These are phyloP conservation scores for Diachasmimorpha longicaudata DNA, from an alignment of 1,140 invertebrate genomes.

Conservation along the genomic window DNA sequence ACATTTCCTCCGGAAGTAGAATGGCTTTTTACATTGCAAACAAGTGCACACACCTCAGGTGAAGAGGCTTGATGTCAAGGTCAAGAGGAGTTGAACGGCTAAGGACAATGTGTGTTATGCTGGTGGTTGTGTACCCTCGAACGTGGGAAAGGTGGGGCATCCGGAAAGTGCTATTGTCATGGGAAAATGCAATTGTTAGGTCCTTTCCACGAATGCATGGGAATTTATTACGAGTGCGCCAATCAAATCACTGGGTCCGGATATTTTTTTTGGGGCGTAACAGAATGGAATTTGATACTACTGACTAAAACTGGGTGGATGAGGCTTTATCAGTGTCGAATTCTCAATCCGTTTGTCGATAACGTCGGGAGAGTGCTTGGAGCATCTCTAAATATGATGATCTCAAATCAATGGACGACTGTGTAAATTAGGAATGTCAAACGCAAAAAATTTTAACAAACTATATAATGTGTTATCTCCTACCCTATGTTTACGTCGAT, in stretches of 20 bases:
- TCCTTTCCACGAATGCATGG: not conserved
- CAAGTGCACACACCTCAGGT: not conserved
- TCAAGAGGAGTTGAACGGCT: slow-evolving; percentile 21
- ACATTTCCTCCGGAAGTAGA: not conserved
- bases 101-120: not conserved
- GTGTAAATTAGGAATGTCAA: too few species aligned
- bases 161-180: not conserved
- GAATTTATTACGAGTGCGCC: not conserved
- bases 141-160: slow-evolving; percentile 33
- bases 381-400: too few species aligned
- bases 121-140: slow-evolving; percentile 3
- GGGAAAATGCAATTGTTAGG: not conserved
- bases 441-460: too few species aligned
- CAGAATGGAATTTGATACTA: not conserved
- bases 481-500: slow-evolving; percentile 44
- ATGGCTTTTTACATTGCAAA: not conserved
- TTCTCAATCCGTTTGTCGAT: too few species aligned
- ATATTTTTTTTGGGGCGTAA: not conserved
- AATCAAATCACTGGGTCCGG: not conserved
- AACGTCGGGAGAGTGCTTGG: too few species aligned
- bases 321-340: too few species aligned
- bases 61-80: slow-evolving; percentile 38
- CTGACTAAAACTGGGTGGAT: not conserved
- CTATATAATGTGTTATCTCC: not conserved
- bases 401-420: too few species aligned